phyloP scores from a whole-genome alignment of 30 jellyfish, hydroid and myxozoan genomes.

The Cassiopea andromeda region DNA sequence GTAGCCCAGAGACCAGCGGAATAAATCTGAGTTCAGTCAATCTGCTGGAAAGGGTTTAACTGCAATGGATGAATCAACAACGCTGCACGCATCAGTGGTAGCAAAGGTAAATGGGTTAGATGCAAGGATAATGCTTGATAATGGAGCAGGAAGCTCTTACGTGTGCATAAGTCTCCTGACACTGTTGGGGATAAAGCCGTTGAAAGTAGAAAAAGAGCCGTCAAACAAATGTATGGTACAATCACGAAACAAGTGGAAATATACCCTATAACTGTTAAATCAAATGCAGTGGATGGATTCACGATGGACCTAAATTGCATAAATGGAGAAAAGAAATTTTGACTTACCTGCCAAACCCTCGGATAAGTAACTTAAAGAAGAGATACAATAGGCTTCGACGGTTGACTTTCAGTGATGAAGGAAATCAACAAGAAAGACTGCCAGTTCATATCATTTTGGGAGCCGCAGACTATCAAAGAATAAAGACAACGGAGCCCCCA shows the following conservation, averaged over 20 bases:
- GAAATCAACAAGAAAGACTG: slow-evolving; percentile 14
- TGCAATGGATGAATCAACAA: slow-evolving; percentile 32
- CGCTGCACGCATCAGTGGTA: slow-evolving; percentile 58
- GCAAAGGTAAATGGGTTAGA: slow-evolving; percentile 54
- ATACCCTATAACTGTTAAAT: slow-evolving; percentile 12
- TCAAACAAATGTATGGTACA: slow-evolving; percentile 46
- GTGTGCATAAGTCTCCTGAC: slow-evolving; percentile 27
- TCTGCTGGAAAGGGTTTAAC: background rate
- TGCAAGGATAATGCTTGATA: slow-evolving; percentile 41
- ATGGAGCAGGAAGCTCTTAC: slow-evolving; percentile 60
- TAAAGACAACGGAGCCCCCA: slow-evolving; percentile 54
- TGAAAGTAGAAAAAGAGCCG: slow-evolving; percentile 8
- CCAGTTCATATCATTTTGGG: slow-evolving; percentile 45
- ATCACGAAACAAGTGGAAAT: slow-evolving; percentile 33
- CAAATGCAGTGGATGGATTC: slow-evolving; percentile 50
- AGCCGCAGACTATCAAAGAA: slow-evolving; percentile 41
- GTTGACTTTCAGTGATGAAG: background rate
- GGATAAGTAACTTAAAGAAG: background rate
- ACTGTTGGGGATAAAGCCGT: slow-evolving; percentile 1
- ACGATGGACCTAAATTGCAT: slow-evolving; percentile 15
- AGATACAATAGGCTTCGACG: slow-evolving; percentile 26
- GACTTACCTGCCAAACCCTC: slow-evolving; percentile 34
- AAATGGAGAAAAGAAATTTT: slow-evolving; percentile 32
- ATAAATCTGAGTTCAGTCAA: slow-evolving; percentile 8
- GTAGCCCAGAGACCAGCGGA: slow-evolving; percentile 12